Conservation (phyloP, 2,113 vertebrate genomes). For the Poeciliopsis occidentalis region DNA sequence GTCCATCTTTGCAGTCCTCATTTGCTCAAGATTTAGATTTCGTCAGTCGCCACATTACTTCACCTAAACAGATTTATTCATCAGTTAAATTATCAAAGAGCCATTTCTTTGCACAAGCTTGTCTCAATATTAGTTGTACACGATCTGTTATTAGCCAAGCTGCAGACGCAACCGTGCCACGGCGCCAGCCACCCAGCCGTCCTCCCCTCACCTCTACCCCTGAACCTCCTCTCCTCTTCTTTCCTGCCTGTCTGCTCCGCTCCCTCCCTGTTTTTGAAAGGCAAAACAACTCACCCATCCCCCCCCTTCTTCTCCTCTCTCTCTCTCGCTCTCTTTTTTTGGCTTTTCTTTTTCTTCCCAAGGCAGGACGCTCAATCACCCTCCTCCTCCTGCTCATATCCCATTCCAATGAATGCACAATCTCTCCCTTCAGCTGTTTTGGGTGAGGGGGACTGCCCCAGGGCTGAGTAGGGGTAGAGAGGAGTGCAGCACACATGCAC, state of each 20-base stretch:
- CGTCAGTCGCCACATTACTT: background rate
- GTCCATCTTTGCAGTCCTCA: background rate
- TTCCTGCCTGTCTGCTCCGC: conserved; percentile 56
- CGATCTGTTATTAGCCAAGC: conserved; percentile 38
- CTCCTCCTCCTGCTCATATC: conserved; percentile 52
- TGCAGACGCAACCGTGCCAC: conserved; percentile 53
- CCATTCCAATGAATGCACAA: conserved; percentile 82
- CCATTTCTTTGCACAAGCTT: conserved; percentile 10
- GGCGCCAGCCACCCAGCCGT: conserved; percentile 61
- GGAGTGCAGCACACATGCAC: conserved; percentile 52
- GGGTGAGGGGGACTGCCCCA: conserved; percentile 52
- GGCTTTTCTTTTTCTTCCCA: conserved; percentile 59
- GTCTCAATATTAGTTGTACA: conserved; percentile 24
- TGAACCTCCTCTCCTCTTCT: conserved; percentile 42
- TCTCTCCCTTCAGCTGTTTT: conserved; percentile 63
- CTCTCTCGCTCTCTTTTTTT: conserved; percentile 31
- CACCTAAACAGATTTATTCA: background rate
- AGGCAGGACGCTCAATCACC: conserved; percentile 80
- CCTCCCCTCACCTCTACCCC: conserved; percentile 64
- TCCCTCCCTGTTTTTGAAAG: conserved; percentile 59
- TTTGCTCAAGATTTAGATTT: background rate
- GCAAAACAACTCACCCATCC: conserved; percentile 63
- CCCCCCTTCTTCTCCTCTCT: conserved; percentile 46
- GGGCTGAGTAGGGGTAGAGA: conserved; percentile 56
- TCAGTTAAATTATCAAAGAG: background rate